Percentiles rank a stretch among this genome's conserved stretches.
phyloP scores from a whole-genome alignment of 1,140 invertebrate genomes.

The Drosophila nikananu region DNA sequence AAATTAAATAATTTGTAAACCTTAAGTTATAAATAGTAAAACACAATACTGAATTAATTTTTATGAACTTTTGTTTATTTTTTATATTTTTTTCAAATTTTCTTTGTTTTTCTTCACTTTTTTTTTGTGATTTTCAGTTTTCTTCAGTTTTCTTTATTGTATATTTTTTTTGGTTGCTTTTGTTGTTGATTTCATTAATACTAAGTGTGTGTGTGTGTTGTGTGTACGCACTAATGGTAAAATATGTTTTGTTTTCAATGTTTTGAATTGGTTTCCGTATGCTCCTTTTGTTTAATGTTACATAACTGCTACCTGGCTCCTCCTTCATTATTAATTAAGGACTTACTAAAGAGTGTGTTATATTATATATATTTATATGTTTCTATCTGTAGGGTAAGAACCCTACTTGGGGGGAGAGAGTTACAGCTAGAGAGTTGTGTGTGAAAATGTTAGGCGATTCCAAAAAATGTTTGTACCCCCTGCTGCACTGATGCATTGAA shows the following conservation, averaged over 20 bases:
- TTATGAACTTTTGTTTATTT: constrained; percentile 37
- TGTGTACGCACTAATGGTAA: constrained; percentile 73
- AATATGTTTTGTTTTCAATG: constrained; percentile 63
- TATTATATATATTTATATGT: constrained; percentile 4
- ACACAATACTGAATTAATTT: background rate
- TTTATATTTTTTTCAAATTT: constrained; percentile 5
- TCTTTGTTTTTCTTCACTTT: background rate
- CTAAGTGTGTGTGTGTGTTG: constrained; percentile 45
- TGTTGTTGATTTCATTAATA: constrained; percentile 54
- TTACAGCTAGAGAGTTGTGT: constrained; percentile 12
- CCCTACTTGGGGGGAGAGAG: constrained; percentile 24
- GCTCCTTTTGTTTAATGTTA: constrained; percentile 1
- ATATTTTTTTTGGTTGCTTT: constrained; percentile 28
- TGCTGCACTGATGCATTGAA: background rate
- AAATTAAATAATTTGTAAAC: background rate
- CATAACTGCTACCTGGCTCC: background rate
- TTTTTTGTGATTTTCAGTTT: constrained; percentile 19
- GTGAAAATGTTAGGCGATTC: constrained; percentile 21
- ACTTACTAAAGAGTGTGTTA: constrained; percentile 56
- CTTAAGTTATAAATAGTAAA: background rate
- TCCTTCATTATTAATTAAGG: constrained; percentile 38
- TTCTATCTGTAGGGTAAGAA: constrained; percentile 13
- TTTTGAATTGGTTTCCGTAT: constrained; percentile 30
- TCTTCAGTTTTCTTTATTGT: constrained; percentile 7
- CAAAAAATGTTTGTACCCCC: constrained; percentile 13